phyloP scores from a whole-genome alignment of 2,888 invertebrate species.

The Ethmia dodecea region DNA sequence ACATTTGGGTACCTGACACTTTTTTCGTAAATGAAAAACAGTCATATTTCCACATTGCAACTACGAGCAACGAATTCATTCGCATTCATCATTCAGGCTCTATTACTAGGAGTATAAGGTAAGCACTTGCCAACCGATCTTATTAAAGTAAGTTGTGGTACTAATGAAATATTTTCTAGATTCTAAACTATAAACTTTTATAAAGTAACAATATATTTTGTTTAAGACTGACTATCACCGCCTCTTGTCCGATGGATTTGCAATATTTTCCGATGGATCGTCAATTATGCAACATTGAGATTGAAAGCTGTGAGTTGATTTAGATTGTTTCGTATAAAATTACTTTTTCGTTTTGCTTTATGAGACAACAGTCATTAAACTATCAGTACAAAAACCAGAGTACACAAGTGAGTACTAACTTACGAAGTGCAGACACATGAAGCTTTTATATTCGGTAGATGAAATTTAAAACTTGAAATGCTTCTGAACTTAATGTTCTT shows the following conservation, averaged over 20 bases:
- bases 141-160: too few species aligned
- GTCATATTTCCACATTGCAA: constrained; percentile 99
- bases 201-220: too few species aligned
- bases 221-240: constrained; percentile 94
- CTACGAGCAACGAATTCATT: constrained; percentile 99
- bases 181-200: too few species aligned
- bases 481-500: constrained; percentile 25
- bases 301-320: constrained; percentile 95
- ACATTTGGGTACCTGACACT: constrained; percentile 99
- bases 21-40: constrained; percentile 99
- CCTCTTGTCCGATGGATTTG: constrained; percentile 96
- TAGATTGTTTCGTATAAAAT: too few species aligned
- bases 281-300: constrained; percentile 95
- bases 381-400: too few species aligned
- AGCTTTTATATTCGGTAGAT: constrained; percentile 40
- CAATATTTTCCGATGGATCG: constrained; percentile 98
- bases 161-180: neutral
- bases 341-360: too few species aligned
- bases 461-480: constrained; percentile 27
- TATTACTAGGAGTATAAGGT: constrained; percentile 97
- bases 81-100: constrained; percentile 96
- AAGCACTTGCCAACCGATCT: too few species aligned
- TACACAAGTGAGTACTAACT: constrained; percentile 18
- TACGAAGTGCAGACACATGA: constrained; percentile 26
- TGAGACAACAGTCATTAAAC: too few species aligned